Conservation (phyloP, 2,797 vertebrate genomes). For the Benthosema pterotum region DNA sequence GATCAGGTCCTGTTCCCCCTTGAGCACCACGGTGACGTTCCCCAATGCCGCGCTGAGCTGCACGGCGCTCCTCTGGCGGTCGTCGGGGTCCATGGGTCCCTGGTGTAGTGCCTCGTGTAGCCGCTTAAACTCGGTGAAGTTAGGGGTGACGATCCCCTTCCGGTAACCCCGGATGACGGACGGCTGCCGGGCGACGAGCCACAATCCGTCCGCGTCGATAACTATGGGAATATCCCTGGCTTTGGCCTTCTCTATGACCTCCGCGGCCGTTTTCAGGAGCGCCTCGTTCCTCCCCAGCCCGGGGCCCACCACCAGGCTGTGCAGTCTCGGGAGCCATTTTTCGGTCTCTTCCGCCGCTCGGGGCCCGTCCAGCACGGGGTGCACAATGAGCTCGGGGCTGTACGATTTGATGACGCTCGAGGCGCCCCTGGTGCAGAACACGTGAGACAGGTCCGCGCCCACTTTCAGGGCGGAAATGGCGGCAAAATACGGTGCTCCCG, state of each 20-base stretch:
- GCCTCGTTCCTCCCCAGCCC: constrained; percentile 91
- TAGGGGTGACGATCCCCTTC: constrained; percentile 93
- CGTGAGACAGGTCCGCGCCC: constrained; percentile 95
- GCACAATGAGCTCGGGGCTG: constrained; percentile 97
- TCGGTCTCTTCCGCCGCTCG: constrained; percentile 89
- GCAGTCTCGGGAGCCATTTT: constrained; percentile 94
- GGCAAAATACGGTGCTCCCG: constrained; percentile 97
- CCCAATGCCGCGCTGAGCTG: constrained; percentile 93
- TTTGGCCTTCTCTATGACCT: constrained; percentile 29
- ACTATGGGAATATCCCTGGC: constrained; percentile 67
- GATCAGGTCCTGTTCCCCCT: constrained; percentile 93
- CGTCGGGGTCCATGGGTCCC: constrained; percentile 81
- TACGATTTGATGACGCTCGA: constrained; percentile 96
- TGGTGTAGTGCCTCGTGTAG: constrained; percentile 92
- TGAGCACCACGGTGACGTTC: constrained; percentile 92
- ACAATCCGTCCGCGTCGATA: constrained; percentile 96
- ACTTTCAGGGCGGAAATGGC: constrained; percentile 96
- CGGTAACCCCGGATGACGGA: constrained; percentile 92
- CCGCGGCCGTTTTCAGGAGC: constrained; percentile 89
- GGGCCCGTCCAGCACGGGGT: constrained; percentile 93
- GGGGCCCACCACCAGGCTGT: constrained; percentile 92
- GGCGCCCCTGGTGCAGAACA: constrained; percentile 97
- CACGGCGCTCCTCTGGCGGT: constrained; percentile 83
- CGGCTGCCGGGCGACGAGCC: constrained; percentile 92
- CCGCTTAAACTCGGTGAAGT: constrained; percentile 92